Base-by-base conservation (phyloP, 2,113 vertebrate species). In the Eptesicus fuscus region DNA sequence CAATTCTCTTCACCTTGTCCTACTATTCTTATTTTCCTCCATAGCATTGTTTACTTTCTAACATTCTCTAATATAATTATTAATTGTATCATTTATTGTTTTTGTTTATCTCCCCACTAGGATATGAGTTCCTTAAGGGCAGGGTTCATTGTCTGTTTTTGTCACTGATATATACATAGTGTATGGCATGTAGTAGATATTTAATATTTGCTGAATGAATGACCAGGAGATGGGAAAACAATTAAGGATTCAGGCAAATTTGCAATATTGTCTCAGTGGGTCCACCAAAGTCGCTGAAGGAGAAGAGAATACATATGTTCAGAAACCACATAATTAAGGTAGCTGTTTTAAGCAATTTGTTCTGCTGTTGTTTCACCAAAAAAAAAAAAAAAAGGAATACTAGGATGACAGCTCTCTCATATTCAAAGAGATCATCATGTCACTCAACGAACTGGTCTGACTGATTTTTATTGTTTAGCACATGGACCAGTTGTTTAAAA, bases 151-250 rank as follows among this genome's bases (percentile, higher is more conserved):
- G 14, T 85, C 51, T 89, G 10, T 73, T 96, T 83, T 74, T 18
- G 35, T 91, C 23, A 65, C 8, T 47, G 9, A 73, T 80, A 32
- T 44, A 47, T 23, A 84, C 28, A 44, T 49, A 90, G 30, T 80
- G 3, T 4, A 59, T 25, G 10, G 4, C 47, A 23, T 42, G 1
- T 37, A 78, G 42, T 73, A 69, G 8, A n/a, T 73, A 56, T 18
- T 93, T 40, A 76, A 42, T 80, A 78, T 89, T 89, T 92, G 32
- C 61, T 82, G 61, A 90, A 61, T 70, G 20, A 86, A 69, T 86
- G 67, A 74, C 40, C 59, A 73, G 42, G 25, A 76, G n/a, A 40
- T 87, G 4, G 18, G 76, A 93, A 92, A 83, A 23, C 88, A 76
- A 76, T 30, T 77, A 77, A 53, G 4, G 23, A 73, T 69, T 35